Evolutionary conservation across 1,140 invertebrate species (phyloP), one percentile per base, ranked within the genome.

Genomic region (Bombus superbus): DNA sequence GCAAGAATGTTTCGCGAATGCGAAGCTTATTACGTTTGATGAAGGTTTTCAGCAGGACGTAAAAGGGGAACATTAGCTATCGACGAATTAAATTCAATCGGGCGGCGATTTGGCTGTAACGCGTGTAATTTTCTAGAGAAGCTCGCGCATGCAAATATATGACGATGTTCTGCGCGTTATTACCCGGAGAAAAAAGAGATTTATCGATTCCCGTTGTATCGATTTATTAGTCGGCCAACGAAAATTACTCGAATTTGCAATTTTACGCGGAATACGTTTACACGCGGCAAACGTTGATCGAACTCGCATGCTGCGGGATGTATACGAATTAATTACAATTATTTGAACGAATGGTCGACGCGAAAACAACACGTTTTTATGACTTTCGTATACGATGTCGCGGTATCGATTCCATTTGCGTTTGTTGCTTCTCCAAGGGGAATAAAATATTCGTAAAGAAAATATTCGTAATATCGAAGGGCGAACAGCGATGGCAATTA

Each of bases 61-160:
- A 44, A 32, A 78, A 35, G 28, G 76, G 25, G 40, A 66, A 64
- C 59, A 44, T 78, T 78, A 78, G 66, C 57, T 78, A 78, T 79
- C n/a, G 13, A 35, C 40, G 42, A 47, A 47, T n/a, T 44, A 68
- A 79, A 35, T 68, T 79, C 28, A 66, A 47, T 66, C 40, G 62
- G 25, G 13, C n/a, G 28, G 22, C 22, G 22, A 66, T 68, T n/a
- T 79, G 68, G 42, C 77, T 68, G 42, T 53, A 75, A 75, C 35
- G 44, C 44, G 11, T 75, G 44, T 75, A 75, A 75, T 68, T 68
- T 66, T 66, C 77, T 35, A 42, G 62, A 15, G 32, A 44, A 44
- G 42, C 32, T 44, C 22, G 53, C 28, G 25, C 18, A 28, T 11
- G 13, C 59, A 32, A 32, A 32, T 32, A 15, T 77, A 44, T 25